Percentiles rank a stretch among this genome's conserved stretches.
Conservation (phyloP, 1,140 invertebrate species). For the Oryzaephilus surinamensis region DNA sequence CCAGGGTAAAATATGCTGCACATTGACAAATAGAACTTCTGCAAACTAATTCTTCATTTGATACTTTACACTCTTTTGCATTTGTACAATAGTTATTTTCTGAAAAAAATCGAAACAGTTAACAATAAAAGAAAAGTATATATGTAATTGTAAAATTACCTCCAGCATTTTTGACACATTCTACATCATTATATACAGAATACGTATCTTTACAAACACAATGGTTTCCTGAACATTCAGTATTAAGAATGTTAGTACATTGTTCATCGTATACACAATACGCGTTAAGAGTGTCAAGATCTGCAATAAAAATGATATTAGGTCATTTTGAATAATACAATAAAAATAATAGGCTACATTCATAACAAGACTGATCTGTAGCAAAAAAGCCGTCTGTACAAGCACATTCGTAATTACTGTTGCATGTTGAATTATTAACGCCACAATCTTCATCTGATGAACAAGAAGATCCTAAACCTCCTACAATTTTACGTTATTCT, state of each 20-base stretch:
- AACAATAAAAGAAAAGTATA: too few species aligned
- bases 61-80: constrained; percentile 1
- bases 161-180: constrained; percentile 4
- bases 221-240: background rate
- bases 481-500: too few species aligned
- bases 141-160: background rate
- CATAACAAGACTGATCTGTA: too few species aligned
- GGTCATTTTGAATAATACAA: background rate
- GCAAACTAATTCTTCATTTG: constrained; percentile 5
- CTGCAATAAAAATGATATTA: background rate
- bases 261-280: background rate
- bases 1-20: background rate
- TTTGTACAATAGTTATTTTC: constrained; percentile 3
- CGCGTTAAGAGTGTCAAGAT: background rate
- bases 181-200: background rate
- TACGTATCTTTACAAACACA: constrained; percentile 1
- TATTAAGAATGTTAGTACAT: background rate
- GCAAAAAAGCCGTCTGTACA: too few species aligned
- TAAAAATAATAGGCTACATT: too few species aligned
- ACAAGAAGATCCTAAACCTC: too few species aligned
- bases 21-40: constrained; percentile 6
- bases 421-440: too few species aligned
- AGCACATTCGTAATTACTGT: too few species aligned
- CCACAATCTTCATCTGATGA: too few species aligned
- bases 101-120: constrained; percentile 1